phyloP scores from a whole-genome alignment of 35 echinoderm and acorn worm species.

The Heliocidaris erythrogramma region DNA sequence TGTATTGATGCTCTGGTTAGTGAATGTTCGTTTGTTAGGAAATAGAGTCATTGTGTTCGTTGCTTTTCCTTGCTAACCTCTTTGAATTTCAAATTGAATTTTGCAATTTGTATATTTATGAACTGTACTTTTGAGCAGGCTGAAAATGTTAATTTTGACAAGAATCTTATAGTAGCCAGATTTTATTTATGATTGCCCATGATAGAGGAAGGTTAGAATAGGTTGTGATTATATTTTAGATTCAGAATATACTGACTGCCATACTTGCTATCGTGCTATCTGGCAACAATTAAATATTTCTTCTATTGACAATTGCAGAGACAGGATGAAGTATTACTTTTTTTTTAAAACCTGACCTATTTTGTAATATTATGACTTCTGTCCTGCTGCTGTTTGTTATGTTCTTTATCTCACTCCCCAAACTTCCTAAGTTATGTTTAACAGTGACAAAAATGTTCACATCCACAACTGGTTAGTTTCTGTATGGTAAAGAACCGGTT shows the following conservation, averaged over 20 bases:
- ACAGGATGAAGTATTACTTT: not conserved
- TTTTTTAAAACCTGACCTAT: not conserved
- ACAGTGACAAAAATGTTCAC: not conserved
- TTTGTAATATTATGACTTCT: constrained; percentile 3
- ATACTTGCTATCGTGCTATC: not conserved
- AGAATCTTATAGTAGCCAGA: not conserved
- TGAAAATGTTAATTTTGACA: not conserved
- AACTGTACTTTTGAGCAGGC: not conserved
- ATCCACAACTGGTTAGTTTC: not conserved
- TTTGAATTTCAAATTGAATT: constrained; percentile 29
- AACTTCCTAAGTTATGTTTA: not conserved
- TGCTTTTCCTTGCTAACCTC: not conserved
- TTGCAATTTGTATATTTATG: constrained; percentile 43
- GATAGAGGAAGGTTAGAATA: not conserved
- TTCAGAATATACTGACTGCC: not conserved
- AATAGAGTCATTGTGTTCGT: not conserved
- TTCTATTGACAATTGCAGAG: not conserved
- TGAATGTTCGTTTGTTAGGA: not conserved
- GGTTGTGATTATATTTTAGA: not conserved
- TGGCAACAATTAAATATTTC: not conserved
- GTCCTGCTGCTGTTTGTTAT: not conserved
- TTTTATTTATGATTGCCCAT: not conserved
- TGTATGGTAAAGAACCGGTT: not conserved
- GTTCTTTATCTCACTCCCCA: not conserved
- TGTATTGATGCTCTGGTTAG: not conserved